Evolutionary conservation across 2,888 invertebrate species (phyloP), one percentile per base, ranked within the genome.

Genomic region (Amblyjoppa fuscipennis): DNA sequence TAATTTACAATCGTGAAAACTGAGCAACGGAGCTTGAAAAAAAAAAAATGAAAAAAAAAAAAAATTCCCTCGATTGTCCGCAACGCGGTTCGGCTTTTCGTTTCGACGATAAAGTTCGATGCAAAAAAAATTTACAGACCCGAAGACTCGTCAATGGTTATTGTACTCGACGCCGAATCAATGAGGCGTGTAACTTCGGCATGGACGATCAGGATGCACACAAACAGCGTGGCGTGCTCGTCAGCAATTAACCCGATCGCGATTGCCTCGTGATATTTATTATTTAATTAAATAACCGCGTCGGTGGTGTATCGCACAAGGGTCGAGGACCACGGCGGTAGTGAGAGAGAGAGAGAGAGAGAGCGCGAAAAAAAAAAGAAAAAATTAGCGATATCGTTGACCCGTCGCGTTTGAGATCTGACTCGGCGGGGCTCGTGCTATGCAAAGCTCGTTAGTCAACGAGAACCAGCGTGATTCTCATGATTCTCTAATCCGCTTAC

Each of bases 261-360:
- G 90, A 92, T 91, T 89, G 88, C 87, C 81, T 90, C 87, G 88
- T 85, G 89, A 91, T 90, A 90, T 90, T 92, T 91, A 90, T 91
- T 91, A 89, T 91, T 92, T 91, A 89, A 92, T 92, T 91, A 92
- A 92, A 90, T 90, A 90, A 90, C 85, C 77, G 81, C 74, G 49
- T 34, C 20, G 13, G 49, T 9, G 45, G 34, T 34, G 51, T 81
- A 56, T 66, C 66, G 31, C 61, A 53, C 49, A 49, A 45, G 76
- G 81, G 38, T 56, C 83, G 64, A 51, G 49, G 31, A 51, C 31
- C 71, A 49, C 51, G 7, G 31, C 7, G 20, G 25, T 28, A 45
- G 69, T 49, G 66, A 83, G 59, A 51, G 64, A 66, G 16, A 74
- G 56, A 51, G 49, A 59, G 4, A 38, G 68, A 64, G 34, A 59